Conservation (phyloP, 2,113 vertebrate genomes). For the Cyprinodon tularosa region DNA sequence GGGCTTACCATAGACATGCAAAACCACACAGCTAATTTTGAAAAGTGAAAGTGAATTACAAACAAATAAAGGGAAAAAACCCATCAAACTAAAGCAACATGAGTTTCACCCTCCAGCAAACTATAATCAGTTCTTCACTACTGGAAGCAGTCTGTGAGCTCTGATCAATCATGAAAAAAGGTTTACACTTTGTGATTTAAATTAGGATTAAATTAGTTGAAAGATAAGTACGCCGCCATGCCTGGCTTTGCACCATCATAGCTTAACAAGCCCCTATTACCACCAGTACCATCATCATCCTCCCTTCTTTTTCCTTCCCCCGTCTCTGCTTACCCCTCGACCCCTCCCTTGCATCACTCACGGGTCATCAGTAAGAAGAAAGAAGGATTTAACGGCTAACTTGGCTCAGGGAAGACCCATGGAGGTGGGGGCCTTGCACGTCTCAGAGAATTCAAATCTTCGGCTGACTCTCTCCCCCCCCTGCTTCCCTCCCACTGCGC, state of each 20-base stretch:
- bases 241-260: constrained; percentile 23
- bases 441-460: constrained; percentile 61
- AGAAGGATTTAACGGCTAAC: constrained; percentile 75
- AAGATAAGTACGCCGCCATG: constrained; percentile 58
- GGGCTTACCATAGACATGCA: not conserved
- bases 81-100: not conserved
- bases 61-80: not conserved
- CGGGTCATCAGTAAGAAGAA: constrained; percentile 74
- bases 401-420: constrained; percentile 45
- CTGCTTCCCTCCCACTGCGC: constrained; percentile 39
- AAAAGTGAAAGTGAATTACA: not conserved
- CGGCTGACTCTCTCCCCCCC: constrained; percentile 23
- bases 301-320: constrained; percentile 14
- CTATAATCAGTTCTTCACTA: constrained; percentile 47
- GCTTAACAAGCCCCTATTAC: not conserved
- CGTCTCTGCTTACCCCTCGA: constrained; percentile 60
- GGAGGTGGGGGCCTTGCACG: constrained; percentile 37
- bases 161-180: constrained; percentile 64
- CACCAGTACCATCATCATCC: constrained; percentile 23
- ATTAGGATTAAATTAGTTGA: constrained; percentile 71
- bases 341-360: constrained; percentile 69
- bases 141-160: constrained; percentile 71
- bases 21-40: not conserved
- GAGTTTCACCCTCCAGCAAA: constrained; percentile 7
- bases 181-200: constrained; percentile 72